Evolutionary conservation across 2,888 invertebrate species (phyloP).

Genomic region (Steinernema carpocapsae): DNA sequence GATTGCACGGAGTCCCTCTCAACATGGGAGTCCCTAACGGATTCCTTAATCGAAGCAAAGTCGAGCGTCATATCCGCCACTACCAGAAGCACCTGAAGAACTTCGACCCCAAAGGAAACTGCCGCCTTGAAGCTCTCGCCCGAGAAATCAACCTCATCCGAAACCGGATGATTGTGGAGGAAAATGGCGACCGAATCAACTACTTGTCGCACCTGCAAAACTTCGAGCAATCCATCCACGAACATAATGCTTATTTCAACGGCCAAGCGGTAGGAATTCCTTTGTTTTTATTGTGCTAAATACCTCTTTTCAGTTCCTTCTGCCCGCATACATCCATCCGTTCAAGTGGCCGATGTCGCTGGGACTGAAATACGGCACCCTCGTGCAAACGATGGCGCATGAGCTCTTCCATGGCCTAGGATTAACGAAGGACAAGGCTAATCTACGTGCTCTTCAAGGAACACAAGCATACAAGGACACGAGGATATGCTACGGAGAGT

Average conservation of each 20-base stretch:
- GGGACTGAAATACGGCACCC: slow-evolving; percentile 8
- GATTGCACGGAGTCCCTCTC: neutral
- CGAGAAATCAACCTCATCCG: slow-evolving; percentile 7
- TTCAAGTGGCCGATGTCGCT: neutral
- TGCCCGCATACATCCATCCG: slow-evolving; percentile 5
- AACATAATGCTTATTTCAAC: neutral
- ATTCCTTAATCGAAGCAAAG: neutral
- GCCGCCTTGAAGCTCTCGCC: neutral
- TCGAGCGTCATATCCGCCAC: neutral
- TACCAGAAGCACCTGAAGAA: slow-evolving; percentile 25
- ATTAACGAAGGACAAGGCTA: neutral
- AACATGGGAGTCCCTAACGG: neutral
- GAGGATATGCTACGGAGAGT: neutral
- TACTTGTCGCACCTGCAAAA: neutral
- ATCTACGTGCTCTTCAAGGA: neutral
- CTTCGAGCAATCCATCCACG: neutral
- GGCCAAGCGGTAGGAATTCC: neutral
- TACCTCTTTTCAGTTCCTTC: neutral
- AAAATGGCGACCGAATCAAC: neutral
- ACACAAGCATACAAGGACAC: neutral
- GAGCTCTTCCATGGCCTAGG: slow-evolving; percentile 7
- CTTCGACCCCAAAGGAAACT: slow-evolving; percentile 28
- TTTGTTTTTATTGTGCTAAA: neutral
- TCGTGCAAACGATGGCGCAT: neutral
- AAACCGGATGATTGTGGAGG: neutral